These are phyloP conservation scores for Anser brachyrhynchus DNA, from an alignment of 2,113 vertebrate genomes.

Conservation along the genomic window DNA sequence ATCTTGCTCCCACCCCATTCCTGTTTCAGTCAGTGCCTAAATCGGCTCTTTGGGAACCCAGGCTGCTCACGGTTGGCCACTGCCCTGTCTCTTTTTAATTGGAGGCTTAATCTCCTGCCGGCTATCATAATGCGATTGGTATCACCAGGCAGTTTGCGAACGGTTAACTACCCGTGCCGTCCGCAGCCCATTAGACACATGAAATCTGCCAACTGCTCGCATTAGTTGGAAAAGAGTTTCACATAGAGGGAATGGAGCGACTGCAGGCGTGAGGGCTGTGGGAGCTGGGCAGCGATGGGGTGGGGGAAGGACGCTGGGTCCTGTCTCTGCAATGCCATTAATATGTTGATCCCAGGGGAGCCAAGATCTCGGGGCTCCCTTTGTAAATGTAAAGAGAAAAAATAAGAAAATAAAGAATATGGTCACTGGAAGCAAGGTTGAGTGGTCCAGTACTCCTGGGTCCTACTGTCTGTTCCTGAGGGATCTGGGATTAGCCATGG, in stretches of 20 bases:
- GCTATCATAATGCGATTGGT: slow-evolving; percentile 33
- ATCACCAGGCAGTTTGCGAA: slow-evolving; percentile 48
- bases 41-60: slow-evolving; percentile 2
- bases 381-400: neutral
- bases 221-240: slow-evolving; percentile 29
- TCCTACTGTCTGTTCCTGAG: neutral
- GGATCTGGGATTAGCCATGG: neutral
- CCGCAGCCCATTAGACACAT: slow-evolving; percentile 50
- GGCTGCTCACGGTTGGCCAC: slow-evolving; percentile 12
- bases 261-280: neutral
- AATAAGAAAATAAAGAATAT: neutral
- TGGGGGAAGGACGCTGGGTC: too few relatives aligned
- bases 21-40: neutral
- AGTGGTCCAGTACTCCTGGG: neutral
- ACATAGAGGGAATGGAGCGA: neutral
- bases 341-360: neutral
- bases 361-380: neutral
- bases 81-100: slow-evolving; percentile 59
- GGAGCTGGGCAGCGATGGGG: neutral
- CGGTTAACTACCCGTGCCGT: slow-evolving; percentile 45
- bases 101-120: slow-evolving; percentile 35
- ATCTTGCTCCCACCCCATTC: neutral
- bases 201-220: slow-evolving; percentile 49
- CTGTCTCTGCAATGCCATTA: fast-evolving
- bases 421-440: neutral